These are phyloP conservation scores for Syngnathoides biaculeatus DNA, from an alignment of 2,113 vertebrate species.

Conservation along the genomic window DNA sequence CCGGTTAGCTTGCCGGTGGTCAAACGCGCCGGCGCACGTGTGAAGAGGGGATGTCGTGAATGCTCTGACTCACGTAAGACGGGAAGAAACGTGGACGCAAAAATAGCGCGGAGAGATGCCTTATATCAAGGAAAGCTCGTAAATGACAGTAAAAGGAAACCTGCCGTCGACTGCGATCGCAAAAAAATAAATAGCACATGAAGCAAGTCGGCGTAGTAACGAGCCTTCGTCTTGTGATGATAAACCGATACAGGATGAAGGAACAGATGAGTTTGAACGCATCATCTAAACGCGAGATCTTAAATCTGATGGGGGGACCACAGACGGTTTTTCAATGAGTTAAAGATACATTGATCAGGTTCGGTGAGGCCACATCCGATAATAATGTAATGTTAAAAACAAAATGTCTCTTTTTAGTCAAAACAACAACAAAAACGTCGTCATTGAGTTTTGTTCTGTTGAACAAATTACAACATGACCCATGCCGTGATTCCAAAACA, in stretches of 20 bases:
- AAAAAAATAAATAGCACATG: too few species aligned
- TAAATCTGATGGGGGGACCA: too few species aligned
- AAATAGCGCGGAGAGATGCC: too few species aligned
- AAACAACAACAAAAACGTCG: too few species aligned
- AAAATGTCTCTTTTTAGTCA: too few species aligned
- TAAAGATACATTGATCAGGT: too few species aligned
- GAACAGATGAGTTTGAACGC: background rate
- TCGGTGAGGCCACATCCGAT: too few species aligned
- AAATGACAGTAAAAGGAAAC: background rate
- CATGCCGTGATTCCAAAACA: background rate
- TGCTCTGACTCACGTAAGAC: background rate
- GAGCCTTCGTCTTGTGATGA: background rate
- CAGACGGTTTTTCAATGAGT: too few species aligned
- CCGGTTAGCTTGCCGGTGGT: slow-evolving; percentile 48
- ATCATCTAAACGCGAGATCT: background rate
- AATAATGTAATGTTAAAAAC: too few species aligned
- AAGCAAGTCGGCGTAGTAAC: background rate
- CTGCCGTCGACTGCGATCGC: background rate
- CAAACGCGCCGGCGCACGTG: slow-evolving; percentile 19
- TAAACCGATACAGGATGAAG: background rate
- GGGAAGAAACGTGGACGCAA: background rate
- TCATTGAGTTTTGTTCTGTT: too few species aligned
- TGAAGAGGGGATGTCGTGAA: slow-evolving; percentile 20
- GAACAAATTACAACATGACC: background rate
- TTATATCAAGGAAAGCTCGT: background rate